Conservation (phyloP, 2,113 vertebrate genomes). For the Dipodomys spectabilis region DNA sequence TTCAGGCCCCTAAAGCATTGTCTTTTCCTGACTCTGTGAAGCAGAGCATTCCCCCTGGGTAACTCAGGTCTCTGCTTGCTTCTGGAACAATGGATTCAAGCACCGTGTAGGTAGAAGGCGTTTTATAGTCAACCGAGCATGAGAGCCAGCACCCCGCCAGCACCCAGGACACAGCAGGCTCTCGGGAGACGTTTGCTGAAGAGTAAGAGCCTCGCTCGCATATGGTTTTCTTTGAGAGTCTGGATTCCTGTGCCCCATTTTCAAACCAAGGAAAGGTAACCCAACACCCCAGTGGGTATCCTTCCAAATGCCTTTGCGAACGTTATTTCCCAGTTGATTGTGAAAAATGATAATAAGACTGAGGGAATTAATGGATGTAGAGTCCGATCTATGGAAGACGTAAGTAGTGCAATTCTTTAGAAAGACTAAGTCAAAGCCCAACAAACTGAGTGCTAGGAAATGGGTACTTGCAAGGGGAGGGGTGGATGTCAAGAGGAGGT, state of each 20-base stretch:
- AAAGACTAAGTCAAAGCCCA: too few species aligned
- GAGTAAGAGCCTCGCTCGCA: background rate
- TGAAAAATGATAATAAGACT: slow-evolving; percentile 82
- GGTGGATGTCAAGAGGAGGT: too few species aligned
- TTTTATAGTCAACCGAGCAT: slow-evolving; percentile 60
- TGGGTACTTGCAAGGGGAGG: too few species aligned
- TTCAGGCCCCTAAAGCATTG: background rate
- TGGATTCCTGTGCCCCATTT: slow-evolving; percentile 63
- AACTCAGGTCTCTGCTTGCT: slow-evolving; percentile 55
- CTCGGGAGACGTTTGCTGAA: background rate
- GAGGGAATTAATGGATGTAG: too few species aligned
- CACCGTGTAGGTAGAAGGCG: slow-evolving; percentile 42
- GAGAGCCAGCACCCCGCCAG: background rate
- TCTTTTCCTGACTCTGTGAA: background rate
- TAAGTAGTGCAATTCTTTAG: too few species aligned
- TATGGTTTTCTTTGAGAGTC: slow-evolving; percentile 10
- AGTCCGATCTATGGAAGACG: too few species aligned
- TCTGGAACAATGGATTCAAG: slow-evolving; percentile 27
- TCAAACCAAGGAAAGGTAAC: slow-evolving; percentile 63
- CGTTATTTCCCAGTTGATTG: slow-evolving; percentile 81
- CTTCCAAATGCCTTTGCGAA: slow-evolving; percentile 66
- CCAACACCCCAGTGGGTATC: slow-evolving; percentile 62
- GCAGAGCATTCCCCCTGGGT: background rate
- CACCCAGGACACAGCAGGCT: background rate
- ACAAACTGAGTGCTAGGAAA: too few species aligned